Base-by-base conservation (phyloP, 2,113 vertebrate species). In the Neofelis nebulosa region DNA sequence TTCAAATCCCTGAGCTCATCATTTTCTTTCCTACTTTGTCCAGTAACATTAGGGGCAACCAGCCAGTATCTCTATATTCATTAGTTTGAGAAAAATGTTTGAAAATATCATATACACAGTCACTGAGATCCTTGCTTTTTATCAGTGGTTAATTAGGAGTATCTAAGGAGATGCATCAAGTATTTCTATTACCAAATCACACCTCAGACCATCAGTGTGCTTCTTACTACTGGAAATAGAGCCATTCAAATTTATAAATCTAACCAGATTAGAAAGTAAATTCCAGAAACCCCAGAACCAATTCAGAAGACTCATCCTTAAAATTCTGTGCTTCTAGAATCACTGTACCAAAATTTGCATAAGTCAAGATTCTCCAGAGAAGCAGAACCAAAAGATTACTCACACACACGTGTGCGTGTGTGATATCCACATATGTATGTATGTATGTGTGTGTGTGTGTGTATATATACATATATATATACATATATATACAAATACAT, bases 381-480 rank as follows among this genome's bases (percentile, higher is more conserved):
- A 71, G n/a, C 16, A 71, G 8, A 74, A 74, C 21, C 36, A 73
- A 73, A 10, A 38, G 21, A 71, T n/a, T 66, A 45, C 41, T 55
- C 23, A 63, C 2, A 63, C 25, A 63, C 25, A 63, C 3, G 1
- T 69, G 45, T 45, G 45, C 45, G 45, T 45, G 45, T 45, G 45
- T 9, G 1, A 71, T 71, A 73, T 73, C 36, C 38, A 71, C 3
- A 71, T 9, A 71, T 19, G 8, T 8, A 21, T 45, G 45, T 45
- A 0, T 45, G 45, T 45, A 0, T 45, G 45, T 45, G 1, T 45
- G 45, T 45, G 0, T 45, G 45, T 9, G 1, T 45, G 45, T 45
- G 7, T 45, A 1, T 45, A 0, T 45, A 1, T 7, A n/a, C n/a
- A 4, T 38, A 4, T 1, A 38, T 4, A 38, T 3, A 38, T 4